Base-by-base conservation (phyloP, 2,113 vertebrate species). In the Acanthochromis polyacanthus region DNA sequence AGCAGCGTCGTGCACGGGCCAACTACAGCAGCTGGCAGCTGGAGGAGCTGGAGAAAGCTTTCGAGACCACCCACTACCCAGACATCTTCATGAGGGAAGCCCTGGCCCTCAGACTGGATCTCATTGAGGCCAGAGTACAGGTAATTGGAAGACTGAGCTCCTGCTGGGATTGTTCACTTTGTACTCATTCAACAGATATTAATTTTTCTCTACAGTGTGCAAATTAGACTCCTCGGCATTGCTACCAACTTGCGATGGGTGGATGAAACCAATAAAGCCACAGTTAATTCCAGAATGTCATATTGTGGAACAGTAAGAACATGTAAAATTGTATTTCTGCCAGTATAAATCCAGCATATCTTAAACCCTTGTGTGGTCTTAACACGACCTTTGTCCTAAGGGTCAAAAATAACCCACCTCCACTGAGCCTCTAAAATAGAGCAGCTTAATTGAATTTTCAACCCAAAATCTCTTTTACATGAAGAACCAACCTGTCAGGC, bases 1-100 rank as follows among this genome's bases (percentile, higher is more conserved):
- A 96, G 91, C 95, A 96, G 90, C 91, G 96, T 67, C 94, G 96
- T 0, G 95, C 96, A 1, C 92, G 96, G 70, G 96, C 96, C 91
- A 96, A 96, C 94, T 96, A 96, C 94, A 96, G 95, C 94, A 95
- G 94, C 92, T 96, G 96, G 95, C 95, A 96, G 90, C 94, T 96
- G 83, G 94, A 96, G 88, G 95, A 96, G 91, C 89, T 96, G 86
- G 96, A 96, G 91, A 96, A 95, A 78, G 94, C 95, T 61, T 96
- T 96, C 40, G 91, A 95, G 89, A 94, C 88, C 84, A 96, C 95
- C 10, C 95, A 95, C 91, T 96, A 96, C 87, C 96, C 96, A 1
- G 96, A 96, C 79, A 89, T 96, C 91, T 96, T 96, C 91, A 96
- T 95, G 94, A 94, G 96, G 70, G 96, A 96, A 64, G 95, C 96